Evolutionary conservation across 2,888 invertebrate species (phyloP), one percentile per base, ranked within the genome.

Genomic region (Drymonia ruficornis): DNA sequence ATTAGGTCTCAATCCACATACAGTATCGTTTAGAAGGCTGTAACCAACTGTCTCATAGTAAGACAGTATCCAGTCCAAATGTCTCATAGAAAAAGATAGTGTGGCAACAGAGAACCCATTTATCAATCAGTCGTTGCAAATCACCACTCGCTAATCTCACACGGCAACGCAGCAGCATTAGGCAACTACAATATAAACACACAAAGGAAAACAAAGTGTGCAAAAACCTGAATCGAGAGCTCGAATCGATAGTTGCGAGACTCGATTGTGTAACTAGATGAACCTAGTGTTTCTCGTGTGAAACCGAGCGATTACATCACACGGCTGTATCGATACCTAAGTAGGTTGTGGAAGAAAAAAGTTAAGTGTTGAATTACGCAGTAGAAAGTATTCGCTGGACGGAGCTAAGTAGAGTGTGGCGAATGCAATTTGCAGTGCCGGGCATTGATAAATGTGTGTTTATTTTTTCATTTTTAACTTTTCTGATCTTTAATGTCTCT

Each of bases 201-300:
- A 50, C 49, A 23, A 31, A 43, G 31, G 23, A 16, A 45, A 23
- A 23, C 45, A 28, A 45, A 23, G 28, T 6, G 28, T 28, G 45
- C 28, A 45, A 45, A 45, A 45, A 45, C 45, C 16, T 23, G 45
- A 45, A 45, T 45, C 38, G 45, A 31, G 36, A n/a, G 38, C 34
- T 31, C 34, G n/a, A 34, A 47, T 47, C 47, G 47, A 47, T 47
- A 12, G 47, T 47, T 47, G 47, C 47, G 34, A 47, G 31, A 47
- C 34, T n/a, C 45, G 44, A 45, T 45, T 45, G 45, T 28, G 45
- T 45, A 45, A 45, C 45, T 45, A 23, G 45, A 45, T 47, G 60
- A 56, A 51, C 57, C 43, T 47, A 40, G 43, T 50, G 54, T 53
- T 61, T 63, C 70, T 70, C 72, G 68, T 72, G 72, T 68, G 71